A percentile compares a stretch with the other conserved stretches of the same genome.
These are phyloP conservation scores for Rhamnusium bicolor DNA, from an alignment of 2,888 invertebrate genomes.

Conservation along the genomic window DNA sequence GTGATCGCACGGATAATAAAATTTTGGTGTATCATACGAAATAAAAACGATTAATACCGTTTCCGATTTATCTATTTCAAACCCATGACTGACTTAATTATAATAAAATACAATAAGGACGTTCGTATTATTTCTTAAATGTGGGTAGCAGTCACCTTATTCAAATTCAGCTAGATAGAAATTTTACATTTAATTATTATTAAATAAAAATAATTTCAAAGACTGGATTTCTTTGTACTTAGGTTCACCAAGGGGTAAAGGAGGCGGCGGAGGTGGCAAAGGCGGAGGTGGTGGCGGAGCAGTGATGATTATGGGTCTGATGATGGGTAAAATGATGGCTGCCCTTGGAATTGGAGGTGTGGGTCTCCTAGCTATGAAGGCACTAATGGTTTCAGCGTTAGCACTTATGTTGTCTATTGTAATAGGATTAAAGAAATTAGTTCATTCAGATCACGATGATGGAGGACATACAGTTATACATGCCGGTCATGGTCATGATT, in stretches of 20 bases:
- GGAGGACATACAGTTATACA: constrained; percentile 72
- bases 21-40: too few species aligned
- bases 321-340: constrained; percentile 86
- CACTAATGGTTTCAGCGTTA: constrained; percentile 76
- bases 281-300: constrained; percentile 73
- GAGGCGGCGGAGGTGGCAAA: constrained; percentile 72
- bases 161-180: too few species aligned
- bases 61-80: too few species aligned
- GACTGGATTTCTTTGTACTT: constrained; percentile 44
- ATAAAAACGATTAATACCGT: too few species aligned
- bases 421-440: constrained; percentile 82
- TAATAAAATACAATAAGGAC: too few species aligned
- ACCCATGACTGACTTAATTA: too few species aligned
- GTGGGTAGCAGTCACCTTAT: too few species aligned
- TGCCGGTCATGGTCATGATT: constrained; percentile 74
- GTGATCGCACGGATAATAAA: too few species aligned
- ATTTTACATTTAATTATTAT: too few species aligned
- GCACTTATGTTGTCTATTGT: constrained; percentile 85
- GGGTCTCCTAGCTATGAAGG: constrained; percentile 84
- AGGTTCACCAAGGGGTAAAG: constrained; percentile 73
- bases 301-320: constrained; percentile 77
- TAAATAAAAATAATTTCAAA: too few species aligned
- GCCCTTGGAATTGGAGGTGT: constrained; percentile 84
- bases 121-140: too few species aligned
- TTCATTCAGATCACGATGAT: constrained; percentile 73